phyloP scores from a whole-genome alignment of 2,113 vertebrate genomes.

The Psilopsiagon aurifrons region DNA sequence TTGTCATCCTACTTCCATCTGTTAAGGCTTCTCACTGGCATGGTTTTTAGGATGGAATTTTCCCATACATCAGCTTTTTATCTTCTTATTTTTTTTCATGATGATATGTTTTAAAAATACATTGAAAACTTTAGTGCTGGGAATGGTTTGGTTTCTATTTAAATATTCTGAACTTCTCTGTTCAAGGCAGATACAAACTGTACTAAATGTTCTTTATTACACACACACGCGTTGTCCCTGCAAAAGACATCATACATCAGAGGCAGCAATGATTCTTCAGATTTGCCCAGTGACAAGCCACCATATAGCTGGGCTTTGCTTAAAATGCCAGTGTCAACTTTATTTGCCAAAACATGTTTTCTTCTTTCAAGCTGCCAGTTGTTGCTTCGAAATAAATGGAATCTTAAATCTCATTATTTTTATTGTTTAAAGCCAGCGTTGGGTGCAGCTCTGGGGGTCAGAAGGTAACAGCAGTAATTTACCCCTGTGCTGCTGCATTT shows the following conservation, averaged over 20 bases:
- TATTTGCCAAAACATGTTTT: constrained; percentile 65
- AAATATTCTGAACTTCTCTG: constrained; percentile 41
- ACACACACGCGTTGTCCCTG: not conserved
- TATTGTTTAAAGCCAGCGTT: constrained; percentile 65
- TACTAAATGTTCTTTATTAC: constrained; percentile 45
- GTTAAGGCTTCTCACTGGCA: not conserved
- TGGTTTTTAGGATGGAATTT: not conserved
- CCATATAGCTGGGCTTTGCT: constrained; percentile 40
- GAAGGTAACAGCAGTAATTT: constrained; percentile 65
- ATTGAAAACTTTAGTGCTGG: not conserved
- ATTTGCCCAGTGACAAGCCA: constrained; percentile 49
- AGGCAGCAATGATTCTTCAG: constrained; percentile 28
- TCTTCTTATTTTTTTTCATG: not conserved
- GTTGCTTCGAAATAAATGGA: constrained; percentile 67
- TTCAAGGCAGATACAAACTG: constrained; percentile 27
- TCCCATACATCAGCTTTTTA: not conserved
- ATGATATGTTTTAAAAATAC: not conserved
- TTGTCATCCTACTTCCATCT: constrained; percentile 32
- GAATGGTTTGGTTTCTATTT: constrained; percentile 47
- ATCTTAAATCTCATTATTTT: constrained; percentile 72
- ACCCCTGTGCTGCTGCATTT: constrained; percentile 38
- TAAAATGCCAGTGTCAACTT: constrained; percentile 70
- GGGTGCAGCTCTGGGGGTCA: constrained; percentile 46
- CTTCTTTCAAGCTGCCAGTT: constrained; percentile 59
- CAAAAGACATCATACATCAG: constrained; percentile 27